These are phyloP conservation scores for Stenolophus ochropezus DNA, from an alignment of 2,888 invertebrate genomes.

Conservation along the genomic window DNA sequence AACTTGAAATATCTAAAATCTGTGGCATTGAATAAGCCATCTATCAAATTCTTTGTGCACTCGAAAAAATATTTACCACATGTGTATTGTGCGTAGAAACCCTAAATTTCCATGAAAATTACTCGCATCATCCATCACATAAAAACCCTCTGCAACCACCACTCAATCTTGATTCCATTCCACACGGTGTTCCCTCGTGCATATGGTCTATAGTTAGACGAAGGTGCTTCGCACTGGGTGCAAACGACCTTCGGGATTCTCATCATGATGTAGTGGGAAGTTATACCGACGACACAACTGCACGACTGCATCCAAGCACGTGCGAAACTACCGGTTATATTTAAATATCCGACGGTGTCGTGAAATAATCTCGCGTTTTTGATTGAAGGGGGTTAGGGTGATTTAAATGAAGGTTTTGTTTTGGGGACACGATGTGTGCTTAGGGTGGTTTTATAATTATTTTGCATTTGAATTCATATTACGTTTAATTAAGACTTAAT, in stretches of 20 bases:
- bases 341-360: conserved; percentile 16
- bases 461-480: background rate
- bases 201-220: conserved; percentile 41
- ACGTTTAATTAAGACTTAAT: background rate
- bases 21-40: no score
- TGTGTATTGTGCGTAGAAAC: no score
- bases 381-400: background rate
- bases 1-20: no score
- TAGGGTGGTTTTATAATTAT: background rate
- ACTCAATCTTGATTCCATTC: conserved; percentile 9
- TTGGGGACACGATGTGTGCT: background rate
- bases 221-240: conserved; percentile 29
- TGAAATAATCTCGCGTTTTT: background rate
- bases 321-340: conserved; percentile 35
- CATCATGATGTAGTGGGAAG: background rate
- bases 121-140: background rate
- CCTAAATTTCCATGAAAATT: background rate
- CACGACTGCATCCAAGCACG: background rate
- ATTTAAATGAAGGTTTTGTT: background rate
- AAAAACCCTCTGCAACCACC: background rate
- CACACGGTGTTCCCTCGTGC: conserved; percentile 8
- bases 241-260: background rate
- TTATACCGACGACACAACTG: background rate
- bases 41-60: no score
- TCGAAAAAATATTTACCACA: no score